Conservation (phyloP, 1,140 invertebrate genomes). For the Hestina assimilis region DNA sequence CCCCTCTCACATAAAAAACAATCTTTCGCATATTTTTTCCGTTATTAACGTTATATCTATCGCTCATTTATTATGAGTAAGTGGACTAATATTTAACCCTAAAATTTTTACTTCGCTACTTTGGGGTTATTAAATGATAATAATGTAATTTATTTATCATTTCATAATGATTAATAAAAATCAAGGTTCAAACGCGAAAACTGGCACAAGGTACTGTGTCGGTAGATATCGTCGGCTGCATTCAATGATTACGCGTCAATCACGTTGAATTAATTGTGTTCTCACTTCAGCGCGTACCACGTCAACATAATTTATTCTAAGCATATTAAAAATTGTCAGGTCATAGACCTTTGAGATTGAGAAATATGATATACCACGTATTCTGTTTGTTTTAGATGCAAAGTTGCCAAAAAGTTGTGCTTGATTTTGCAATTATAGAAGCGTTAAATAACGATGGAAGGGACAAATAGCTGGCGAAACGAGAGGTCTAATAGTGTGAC, state of each 20-base stretch:
- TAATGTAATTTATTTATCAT: slow-evolving; percentile 7
- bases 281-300: not conserved
- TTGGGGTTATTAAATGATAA: no score
- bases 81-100: no score
- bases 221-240: slow-evolving; percentile 4
- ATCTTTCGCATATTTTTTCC: no score
- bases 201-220: slow-evolving; percentile 10
- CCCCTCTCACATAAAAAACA: no score
- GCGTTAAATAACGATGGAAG: no score
- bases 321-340: slow-evolving; percentile 1
- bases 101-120: no score
- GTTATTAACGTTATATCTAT: no score
- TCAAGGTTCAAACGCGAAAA: slow-evolving; percentile 12
- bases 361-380: not conserved
- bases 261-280: not conserved
- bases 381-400: not conserved
- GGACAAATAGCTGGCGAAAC: no score
- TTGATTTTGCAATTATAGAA: no score
- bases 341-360: slow-evolving; percentile 12
- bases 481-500: no score
- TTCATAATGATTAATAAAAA: slow-evolving; percentile 16
- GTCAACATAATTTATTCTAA: slow-evolving; percentile 3
- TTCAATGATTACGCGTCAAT: not conserved
- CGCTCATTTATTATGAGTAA: no score
- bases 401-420: no score